phyloP scores from a whole-genome alignment of 2,888 invertebrate species.

The Morpho deidamia region DNA sequence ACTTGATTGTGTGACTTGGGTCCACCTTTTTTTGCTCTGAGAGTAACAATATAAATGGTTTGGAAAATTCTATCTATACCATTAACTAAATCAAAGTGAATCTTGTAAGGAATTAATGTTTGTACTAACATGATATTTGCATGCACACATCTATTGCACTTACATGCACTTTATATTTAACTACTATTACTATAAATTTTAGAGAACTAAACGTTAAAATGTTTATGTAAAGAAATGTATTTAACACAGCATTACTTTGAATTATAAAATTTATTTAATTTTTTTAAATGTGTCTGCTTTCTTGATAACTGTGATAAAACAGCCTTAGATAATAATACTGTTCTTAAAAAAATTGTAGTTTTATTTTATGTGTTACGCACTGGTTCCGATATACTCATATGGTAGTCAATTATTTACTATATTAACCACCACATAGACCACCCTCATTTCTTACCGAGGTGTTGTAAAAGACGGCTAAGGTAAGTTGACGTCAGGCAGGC shows the following conservation, averaged over 20 bases:
- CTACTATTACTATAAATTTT: neutral
- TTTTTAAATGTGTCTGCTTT: neutral
- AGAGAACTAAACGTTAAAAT: neutral
- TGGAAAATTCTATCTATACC: neutral
- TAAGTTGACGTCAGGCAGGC: no score
- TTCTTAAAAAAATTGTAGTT: slow-evolving; percentile 9
- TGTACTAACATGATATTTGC: neutral
- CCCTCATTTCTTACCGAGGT: no score
- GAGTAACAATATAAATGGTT: no score
- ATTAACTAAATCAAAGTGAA: neutral
- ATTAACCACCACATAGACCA: no score
- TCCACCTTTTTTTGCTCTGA: no score
- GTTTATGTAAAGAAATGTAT: neutral
- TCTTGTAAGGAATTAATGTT: no score
- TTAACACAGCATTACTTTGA: neutral
- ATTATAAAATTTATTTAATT: neutral
- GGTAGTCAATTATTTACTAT: no score
- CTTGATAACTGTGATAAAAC: slow-evolving; percentile 18
- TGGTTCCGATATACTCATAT: no score
- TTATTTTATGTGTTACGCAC: no score
- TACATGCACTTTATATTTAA: neutral
- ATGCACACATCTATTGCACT: neutral
- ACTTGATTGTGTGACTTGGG: no score
- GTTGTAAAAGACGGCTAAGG: no score
- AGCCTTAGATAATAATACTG: slow-evolving; percentile 13